Percentiles rank a stretch among this genome's conserved stretches.
Evolutionary conservation across 1,140 invertebrate species (phyloP).

Genomic region (Pseudomyrmex sp.): DNA sequence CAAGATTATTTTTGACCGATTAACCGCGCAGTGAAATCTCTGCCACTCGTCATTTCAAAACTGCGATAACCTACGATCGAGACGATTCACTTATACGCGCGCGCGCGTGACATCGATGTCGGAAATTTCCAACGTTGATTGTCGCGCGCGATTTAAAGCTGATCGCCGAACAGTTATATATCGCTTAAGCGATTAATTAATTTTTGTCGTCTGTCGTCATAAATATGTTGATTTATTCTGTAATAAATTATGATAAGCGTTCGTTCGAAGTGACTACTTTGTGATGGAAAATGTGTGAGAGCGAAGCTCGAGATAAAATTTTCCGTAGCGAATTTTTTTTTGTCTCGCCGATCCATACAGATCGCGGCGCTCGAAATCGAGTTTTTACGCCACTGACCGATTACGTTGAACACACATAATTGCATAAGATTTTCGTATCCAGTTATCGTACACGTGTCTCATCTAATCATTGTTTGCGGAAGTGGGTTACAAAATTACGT

Average conservation of each 20-base stretch:
- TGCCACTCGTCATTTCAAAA: not conserved
- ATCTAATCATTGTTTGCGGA: slow-evolving; percentile 4
- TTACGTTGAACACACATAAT: slow-evolving; percentile 36
- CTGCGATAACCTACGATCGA: slow-evolving; percentile 10
- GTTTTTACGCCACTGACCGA: slow-evolving; percentile 19
- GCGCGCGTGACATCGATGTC: not conserved
- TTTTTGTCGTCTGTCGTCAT: not conserved
- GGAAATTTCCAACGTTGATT: slow-evolving; percentile 7
- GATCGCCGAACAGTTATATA: not conserved
- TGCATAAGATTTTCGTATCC: slow-evolving; percentile 27
- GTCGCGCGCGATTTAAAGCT: not conserved
- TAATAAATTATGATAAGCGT: not conserved
- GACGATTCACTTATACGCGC: not conserved
- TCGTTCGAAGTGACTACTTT: not conserved
- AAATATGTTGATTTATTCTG: slow-evolving; percentile 6
- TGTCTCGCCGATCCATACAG: not conserved
- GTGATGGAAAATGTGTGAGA: not conserved
- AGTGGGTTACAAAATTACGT: slow-evolving; percentile 32
- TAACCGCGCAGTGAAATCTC: not conserved
- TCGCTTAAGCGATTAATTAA: not conserved
- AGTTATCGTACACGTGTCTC: not conserved
- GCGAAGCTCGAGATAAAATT: not conserved
- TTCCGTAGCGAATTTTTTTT: not conserved
- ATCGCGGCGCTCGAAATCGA: not conserved
- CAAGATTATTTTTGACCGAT: not conserved